Conservation (phyloP, 2,888 invertebrate species). For the Syritta pipiens region DNA sequence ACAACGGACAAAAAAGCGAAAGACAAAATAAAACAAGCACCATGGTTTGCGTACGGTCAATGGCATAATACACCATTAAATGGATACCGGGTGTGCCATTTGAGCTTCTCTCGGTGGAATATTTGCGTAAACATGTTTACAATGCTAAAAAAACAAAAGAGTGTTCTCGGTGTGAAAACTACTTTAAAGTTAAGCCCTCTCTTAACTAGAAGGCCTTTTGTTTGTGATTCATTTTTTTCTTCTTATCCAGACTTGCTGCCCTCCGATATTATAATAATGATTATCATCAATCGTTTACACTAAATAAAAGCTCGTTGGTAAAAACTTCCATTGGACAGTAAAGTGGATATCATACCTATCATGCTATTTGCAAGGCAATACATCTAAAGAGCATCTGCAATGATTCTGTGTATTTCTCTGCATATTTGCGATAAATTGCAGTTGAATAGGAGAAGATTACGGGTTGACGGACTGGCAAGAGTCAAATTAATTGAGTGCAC, state of each 20-base stretch:
- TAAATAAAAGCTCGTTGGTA: neutral
- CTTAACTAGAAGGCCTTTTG: no score
- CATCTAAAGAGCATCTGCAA: neutral
- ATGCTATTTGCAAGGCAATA: neutral
- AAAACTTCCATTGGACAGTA: conserved; percentile 4
- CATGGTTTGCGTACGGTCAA: conserved; percentile 2
- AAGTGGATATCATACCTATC: neutral
- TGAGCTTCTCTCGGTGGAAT: neutral
- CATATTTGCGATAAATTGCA: conserved; percentile 24
- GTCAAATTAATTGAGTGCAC: conserved; percentile 19
- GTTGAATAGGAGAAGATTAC: conserved; percentile 39
- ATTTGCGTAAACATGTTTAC: no score
- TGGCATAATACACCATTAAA: neutral
- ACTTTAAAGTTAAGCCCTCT: conserved; percentile 6
- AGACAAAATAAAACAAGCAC: conserved; percentile 3
- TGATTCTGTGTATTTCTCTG: conserved; percentile 10
- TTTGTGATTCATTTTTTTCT: no score
- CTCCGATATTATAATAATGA: conserved; percentile 7
- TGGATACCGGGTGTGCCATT: neutral
- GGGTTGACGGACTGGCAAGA: conserved; percentile 36
- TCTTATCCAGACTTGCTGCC: conserved; percentile 5
- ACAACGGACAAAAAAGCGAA: neutral
- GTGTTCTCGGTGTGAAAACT: neutral
- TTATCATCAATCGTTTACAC: neutral
- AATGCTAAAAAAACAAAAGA: neutral